Evolutionary conservation across 2,797 vertebrate species (phyloP), one percentile per base, ranked within the genome.

Genomic region (Cottoperca gobio): DNA sequence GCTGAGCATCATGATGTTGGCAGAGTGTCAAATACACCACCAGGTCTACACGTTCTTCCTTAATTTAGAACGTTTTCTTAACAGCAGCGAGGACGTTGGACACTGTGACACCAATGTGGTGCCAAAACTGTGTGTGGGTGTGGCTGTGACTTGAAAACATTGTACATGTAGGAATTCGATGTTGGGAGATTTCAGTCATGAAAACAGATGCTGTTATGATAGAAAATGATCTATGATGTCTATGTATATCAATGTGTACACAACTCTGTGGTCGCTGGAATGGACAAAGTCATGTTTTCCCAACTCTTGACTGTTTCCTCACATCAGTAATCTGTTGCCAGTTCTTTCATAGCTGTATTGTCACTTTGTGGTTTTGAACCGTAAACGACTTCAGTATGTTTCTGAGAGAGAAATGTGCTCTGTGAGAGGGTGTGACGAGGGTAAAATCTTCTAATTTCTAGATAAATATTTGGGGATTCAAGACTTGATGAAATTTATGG

Each of bases 341-440:
- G 68, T 23, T 76, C 46, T 77, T 73, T 75, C 62, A 52, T 60
- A 67, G 61, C 55, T 54, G 13, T 48, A 67, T 76, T 72, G 37
- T 69, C 72, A 67, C 79, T 53, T 28, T 78, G 69, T 37, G 84
- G 82, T 82, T 79, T 78, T 76, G 82, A 72, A 39, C 59, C 82
- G 66, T 50, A 70, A 81, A 70, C 62, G 2, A 74, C 40, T 86
- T 55, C 39, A 82, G 40, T 39, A 43, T 82, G 64, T 81, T 68
- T 48, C 23, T 73, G 12, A 33, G 28, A 55, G 48, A 39, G 46
- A 76, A 12, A 5, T 23, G 23, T 13, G 4, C 24, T 76, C 26
- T 54, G 35, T 70, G 50, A 1, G 24, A 65, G 46, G 37, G 26
- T 50, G 52, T 53, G 55, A 54, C 6, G 1, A 4, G 65, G 28